Conservation (phyloP, 2,113 vertebrate genomes). For the Himantopus leucocephalus region DNA sequence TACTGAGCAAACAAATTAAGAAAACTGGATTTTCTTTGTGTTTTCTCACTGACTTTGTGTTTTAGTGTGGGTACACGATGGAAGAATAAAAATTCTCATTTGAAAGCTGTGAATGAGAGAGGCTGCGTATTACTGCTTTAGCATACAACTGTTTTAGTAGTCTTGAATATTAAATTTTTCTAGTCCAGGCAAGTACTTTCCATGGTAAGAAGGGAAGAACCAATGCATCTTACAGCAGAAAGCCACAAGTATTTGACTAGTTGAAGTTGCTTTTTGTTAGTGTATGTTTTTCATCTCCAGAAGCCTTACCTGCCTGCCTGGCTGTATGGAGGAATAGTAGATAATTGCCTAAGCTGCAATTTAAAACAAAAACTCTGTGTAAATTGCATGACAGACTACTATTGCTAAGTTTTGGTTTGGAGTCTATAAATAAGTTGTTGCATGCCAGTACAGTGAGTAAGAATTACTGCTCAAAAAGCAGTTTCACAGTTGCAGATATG, state of each 20-base stretch:
- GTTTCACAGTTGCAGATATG: neutral
- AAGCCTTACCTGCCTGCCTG: neutral
- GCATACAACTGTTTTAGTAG: neutral
- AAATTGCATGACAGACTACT: neutral
- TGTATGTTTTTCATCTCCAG: neutral
- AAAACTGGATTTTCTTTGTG: neutral
- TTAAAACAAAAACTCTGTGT: neutral
- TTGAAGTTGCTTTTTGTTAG: neutral
- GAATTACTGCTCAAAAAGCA: neutral
- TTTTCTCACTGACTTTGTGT: neutral
- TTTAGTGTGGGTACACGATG: neutral
- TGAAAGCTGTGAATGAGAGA: neutral
- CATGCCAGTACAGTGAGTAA: conserved; percentile 34
- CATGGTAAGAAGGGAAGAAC: neutral
- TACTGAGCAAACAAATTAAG: neutral
- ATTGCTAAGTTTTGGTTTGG: conserved; percentile 39
- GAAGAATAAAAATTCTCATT: neutral
- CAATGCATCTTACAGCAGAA: neutral
- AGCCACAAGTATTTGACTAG: neutral
- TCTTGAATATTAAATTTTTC: neutral
- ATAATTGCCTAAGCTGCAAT: neutral
- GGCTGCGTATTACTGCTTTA: neutral
- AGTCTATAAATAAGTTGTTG: conserved; percentile 46
- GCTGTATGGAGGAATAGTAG: neutral
- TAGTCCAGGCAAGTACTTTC: neutral